Evolutionary conservation across 2,113 vertebrate genomes (phyloP).

Genomic region (Galbula dea): DNA sequence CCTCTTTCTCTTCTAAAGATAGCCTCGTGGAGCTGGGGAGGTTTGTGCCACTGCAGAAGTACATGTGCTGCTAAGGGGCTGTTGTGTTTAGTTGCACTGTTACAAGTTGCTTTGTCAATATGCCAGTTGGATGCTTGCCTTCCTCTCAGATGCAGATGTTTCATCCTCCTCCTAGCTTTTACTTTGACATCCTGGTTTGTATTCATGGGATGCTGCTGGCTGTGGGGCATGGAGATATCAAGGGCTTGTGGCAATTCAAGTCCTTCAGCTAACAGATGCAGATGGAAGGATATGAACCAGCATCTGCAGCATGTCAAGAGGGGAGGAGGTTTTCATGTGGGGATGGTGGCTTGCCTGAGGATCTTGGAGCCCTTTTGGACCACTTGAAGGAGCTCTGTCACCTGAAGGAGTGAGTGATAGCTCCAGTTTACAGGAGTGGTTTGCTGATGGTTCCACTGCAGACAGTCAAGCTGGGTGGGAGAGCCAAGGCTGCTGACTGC

Average conservation of each 20-base stretch:
- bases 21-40: background rate
- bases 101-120: background rate
- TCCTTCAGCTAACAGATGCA: background rate
- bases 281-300: background rate
- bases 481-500: background rate
- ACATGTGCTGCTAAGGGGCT: background rate
- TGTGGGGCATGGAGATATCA: background rate
- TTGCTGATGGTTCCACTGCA: background rate
- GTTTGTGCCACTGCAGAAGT: background rate
- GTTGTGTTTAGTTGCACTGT: background rate
- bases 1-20: background rate
- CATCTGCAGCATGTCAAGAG: background rate
- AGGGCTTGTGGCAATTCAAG: background rate
- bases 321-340: background rate
- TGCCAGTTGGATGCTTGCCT: background rate
- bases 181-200: background rate
- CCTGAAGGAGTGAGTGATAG: background rate
- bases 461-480: background rate
- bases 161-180: background rate
- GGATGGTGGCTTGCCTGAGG: background rate
- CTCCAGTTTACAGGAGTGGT: background rate
- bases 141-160: conserved; percentile 5
- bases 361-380: background rate
- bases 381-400: background rate
- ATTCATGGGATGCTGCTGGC: background rate